These are phyloP conservation scores for Phrynosoma platyrhinos DNA, from an alignment of 2,113 vertebrate species.

Conservation along the genomic window DNA sequence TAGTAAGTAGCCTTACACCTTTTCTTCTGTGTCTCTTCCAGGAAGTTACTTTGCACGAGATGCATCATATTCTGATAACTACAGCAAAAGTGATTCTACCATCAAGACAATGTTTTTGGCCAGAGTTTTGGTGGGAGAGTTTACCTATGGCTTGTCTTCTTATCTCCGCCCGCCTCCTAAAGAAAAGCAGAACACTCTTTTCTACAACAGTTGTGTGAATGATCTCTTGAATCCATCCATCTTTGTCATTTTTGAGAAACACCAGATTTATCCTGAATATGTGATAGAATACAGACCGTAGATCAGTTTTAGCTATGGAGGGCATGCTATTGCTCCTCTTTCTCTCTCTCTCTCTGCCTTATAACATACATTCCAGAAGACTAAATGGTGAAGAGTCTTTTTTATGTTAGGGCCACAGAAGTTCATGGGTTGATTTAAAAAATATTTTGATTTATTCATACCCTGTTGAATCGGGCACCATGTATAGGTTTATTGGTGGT, in stretches of 20 bases:
- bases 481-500: background rate
- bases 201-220: constrained; percentile 93
- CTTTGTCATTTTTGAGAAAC: constrained; percentile 92
- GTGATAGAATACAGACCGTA: constrained; percentile 82
- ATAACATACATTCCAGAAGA: background rate
- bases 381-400: background rate
- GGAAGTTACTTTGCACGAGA: constrained; percentile 95
- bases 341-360: constrained; percentile 4
- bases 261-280: constrained; percentile 93
- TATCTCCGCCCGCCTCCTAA: constrained; percentile 85
- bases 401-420: background rate
- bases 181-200: constrained; percentile 64
- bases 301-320: background rate
- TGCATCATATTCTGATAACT: constrained; percentile 85
- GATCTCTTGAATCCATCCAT: constrained; percentile 80
- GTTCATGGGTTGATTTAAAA: background rate
- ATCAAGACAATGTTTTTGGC: constrained; percentile 84
- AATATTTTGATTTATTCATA: background rate
- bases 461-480: background rate
- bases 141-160: constrained; percentile 73
- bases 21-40: constrained; percentile 63
- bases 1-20: background rate
- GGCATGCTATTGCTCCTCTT: background rate
- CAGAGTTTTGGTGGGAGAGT: constrained; percentile 89
- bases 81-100: constrained; percentile 49